phyloP scores from a whole-genome alignment of 2,797 vertebrate genomes.

The Rhinella marina region DNA sequence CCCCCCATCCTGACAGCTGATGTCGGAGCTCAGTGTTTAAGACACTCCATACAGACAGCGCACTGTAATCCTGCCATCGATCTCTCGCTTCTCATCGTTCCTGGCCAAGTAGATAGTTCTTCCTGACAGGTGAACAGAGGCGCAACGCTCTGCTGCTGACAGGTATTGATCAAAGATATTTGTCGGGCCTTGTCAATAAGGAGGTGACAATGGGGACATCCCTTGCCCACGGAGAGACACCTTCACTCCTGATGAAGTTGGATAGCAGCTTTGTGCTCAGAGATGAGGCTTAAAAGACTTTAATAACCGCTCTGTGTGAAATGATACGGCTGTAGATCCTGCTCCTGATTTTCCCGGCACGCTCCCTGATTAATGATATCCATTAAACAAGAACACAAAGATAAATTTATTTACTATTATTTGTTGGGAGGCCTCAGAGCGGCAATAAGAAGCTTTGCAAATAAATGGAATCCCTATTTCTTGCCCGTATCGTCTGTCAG shows the following conservation, averaged over 20 bases:
- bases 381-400: slow-evolving; percentile 47
- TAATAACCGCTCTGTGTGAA: slow-evolving; percentile 44
- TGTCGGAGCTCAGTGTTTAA: slow-evolving; percentile 55
- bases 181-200: slow-evolving; percentile 58
- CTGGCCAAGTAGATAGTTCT: slow-evolving; percentile 59
- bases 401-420: slow-evolving; percentile 59
- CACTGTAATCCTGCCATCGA: slow-evolving; percentile 60
- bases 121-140: slow-evolving; percentile 60
- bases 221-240: slow-evolving; percentile 47
- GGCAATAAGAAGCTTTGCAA: slow-evolving; percentile 44
- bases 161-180: slow-evolving; percentile 62
- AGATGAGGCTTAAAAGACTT: slow-evolving; percentile 42
- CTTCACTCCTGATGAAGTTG: slow-evolving; percentile 41
- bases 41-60: slow-evolving; percentile 55
- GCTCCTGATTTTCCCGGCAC: slow-evolving; percentile 29
- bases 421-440: slow-evolving; percentile 39
- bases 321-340: slow-evolving; percentile 49
- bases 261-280: slow-evolving; percentile 50
- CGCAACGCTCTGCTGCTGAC: slow-evolving; percentile 52
- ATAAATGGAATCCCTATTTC: slow-evolving; percentile 52
- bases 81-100: slow-evolving; percentile 53
- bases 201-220: slow-evolving; percentile 51
- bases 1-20: slow-evolving; percentile 47
- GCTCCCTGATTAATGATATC: slow-evolving; percentile 53
- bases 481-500: slow-evolving; percentile 28